Evolutionary conservation across 2,113 vertebrate species (phyloP), one percentile per base, ranked within the genome.

Genomic region (Hiodon alosoides): DNA sequence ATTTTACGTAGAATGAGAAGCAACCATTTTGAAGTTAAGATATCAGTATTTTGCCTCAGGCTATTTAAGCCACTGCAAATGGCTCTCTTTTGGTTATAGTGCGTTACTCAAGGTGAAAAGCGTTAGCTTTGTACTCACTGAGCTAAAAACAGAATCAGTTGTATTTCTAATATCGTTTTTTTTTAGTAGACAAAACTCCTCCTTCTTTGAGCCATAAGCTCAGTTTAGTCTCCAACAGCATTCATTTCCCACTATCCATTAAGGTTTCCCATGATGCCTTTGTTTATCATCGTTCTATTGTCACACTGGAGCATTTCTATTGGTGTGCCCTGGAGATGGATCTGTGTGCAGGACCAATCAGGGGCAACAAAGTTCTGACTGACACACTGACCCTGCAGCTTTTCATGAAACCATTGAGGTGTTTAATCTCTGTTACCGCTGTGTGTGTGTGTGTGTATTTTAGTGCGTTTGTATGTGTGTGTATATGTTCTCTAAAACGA

Each of bases 371-470:
- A 77, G 81, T 81, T 80, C 66, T 78, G 68, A 79, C 68, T 73
- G 77, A 82, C 80, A 75, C 82, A 78, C 78, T 71, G 73, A 76
- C 76, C 79, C 81, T 79, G 81, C 73, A 74, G 79, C 81, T 83
- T 82, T 81, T 80, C 82, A 75, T 82, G 68, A 60, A 55, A 31
- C 76, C 83, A 78, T 80, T 83, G 84, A 73, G 80, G 76, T 2
- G 58, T 83, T 67, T 48, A 72, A 61, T 77, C 72, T 75, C 11
- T 71, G 80, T 80, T 83, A 66, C 72, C 78, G 79, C 48, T 67
- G 74, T 79, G 79, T 86, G 77, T 76, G 77, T 75, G 80, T 85
- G 75, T 74, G 54, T 80, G 71, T 31, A 31, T 31, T 31, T 31
- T 31, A 31, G 31, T 31, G 31, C 31, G 31, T 31, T 31, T 31